phyloP scores from a whole-genome alignment of 2,888 invertebrate species.

The Nezara viridula region DNA sequence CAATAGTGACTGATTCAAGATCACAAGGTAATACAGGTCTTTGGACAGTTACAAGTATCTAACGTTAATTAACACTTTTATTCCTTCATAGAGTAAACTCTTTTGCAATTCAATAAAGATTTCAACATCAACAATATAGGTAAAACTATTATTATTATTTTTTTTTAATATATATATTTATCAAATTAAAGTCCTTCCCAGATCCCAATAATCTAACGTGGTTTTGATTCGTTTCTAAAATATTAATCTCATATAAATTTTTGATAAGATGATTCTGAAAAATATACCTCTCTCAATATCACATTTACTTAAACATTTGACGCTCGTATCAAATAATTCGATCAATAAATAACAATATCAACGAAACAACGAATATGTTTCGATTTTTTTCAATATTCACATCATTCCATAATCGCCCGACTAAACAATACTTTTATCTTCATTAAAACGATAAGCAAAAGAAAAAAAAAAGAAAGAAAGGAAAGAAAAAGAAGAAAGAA shows the following conservation, averaged over 20 bases:
- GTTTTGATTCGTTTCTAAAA: slow-evolving; percentile 16
- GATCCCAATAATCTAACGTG: neutral
- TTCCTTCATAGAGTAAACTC: neutral
- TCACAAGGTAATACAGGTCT: slow-evolving; percentile 50
- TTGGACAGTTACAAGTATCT: slow-evolving; percentile 52
- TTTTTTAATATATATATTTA: neutral
- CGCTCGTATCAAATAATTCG: neutral
- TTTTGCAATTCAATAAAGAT: slow-evolving; percentile 13
- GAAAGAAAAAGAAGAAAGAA: neutral
- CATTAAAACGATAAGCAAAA: neutral
- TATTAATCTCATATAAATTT: neutral
- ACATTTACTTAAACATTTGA: neutral
- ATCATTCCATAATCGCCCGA: slow-evolving; percentile 44
- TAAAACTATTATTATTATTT: neutral
- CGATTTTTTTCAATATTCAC: neutral
- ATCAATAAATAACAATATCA: slow-evolving; percentile 36
- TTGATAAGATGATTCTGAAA: slow-evolving; percentile 42
- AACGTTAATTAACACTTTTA: slow-evolving; percentile 40
- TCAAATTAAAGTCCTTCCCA: neutral
- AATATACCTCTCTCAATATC: neutral
- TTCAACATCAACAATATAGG: slow-evolving; percentile 49
- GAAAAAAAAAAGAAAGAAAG: neutral
- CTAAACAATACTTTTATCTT: slow-evolving; percentile 14
- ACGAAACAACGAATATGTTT: neutral
- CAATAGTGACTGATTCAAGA: slow-evolving; percentile 42